Base-by-base conservation (phyloP, 2,888 invertebrate genomes). In the Acholoe squamosa region DNA sequence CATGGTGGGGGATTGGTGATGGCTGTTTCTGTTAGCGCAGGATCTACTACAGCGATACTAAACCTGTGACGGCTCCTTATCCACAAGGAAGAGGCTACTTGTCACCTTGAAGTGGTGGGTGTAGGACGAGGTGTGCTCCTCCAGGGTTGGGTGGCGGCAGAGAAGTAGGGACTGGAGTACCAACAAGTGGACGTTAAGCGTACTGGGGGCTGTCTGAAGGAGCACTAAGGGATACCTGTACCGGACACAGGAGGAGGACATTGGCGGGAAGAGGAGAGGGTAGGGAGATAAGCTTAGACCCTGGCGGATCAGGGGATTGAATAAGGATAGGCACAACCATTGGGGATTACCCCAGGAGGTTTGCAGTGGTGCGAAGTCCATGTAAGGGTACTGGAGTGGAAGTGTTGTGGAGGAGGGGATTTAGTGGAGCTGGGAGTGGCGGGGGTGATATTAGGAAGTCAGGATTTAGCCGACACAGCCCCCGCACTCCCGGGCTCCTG, bases 401-500 rank as follows among this genome's bases (percentile, higher is more conserved):
- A 43, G 43, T 43, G 43, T 43, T 10, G 43, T 43, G 43, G 43
- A 43, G 5, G 10, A 43, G 43, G 43, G 43, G 43, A 43, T 3
- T 3, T 3, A 43, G 43, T 3, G 43, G 43, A 3, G 43, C 43
- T 43, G 43, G 43, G 43, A 43, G 43, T 43, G 10, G 43, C 43
- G 43, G 43, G 43, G 43, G 43, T 43, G 10, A 43, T 10, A 61
- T 7, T 7, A 61, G 22, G 61, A n/a, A n/a, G 61, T n/a, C 61
- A 61, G 61, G 61, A 61, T 61, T 61, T 61, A 61, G 61, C 61
- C 61, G 54, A 10, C 54, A 61, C n/a, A 19, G 61, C 61, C 61
- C 61, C 61, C 19, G 61, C 61, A n/a, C 61, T n/a, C 61, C 22
- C 61, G 61, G 61, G 3, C 61, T 61, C 61, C n/a, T n/a, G 61